These are phyloP conservation scores for Echinarachnius parma DNA, from an alignment of 53 echinoderm and acorn worm genomes.

Conservation along the genomic window DNA sequence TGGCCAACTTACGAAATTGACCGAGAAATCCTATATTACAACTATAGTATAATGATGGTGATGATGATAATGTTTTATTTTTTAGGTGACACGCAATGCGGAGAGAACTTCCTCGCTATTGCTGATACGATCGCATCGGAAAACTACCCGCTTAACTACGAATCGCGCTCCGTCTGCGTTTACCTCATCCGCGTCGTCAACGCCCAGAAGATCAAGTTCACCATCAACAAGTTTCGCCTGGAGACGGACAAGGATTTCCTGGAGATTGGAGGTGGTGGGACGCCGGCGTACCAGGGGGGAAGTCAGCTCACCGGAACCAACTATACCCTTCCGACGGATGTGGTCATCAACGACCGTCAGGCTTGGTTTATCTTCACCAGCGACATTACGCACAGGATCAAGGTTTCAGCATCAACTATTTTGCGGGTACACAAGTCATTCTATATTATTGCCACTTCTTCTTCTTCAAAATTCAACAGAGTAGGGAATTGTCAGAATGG, in stretches of 20 bases:
- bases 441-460: too few relatives aligned
- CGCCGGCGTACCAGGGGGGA: constrained; percentile 33
- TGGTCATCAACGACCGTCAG: constrained; percentile 42
- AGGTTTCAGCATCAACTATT: too few relatives aligned
- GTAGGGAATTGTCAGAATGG: too few relatives aligned
- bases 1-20: too few relatives aligned
- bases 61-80: neutral
- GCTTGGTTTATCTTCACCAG: constrained; percentile 76
- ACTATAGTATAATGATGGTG: constrained; percentile 1
- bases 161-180: constrained; percentile 53
- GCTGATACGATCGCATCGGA: constrained; percentile 59
- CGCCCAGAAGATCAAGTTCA: constrained; percentile 71
- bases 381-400: too few relatives aligned
- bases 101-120: constrained; percentile 39
- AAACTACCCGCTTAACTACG: constrained; percentile 66
- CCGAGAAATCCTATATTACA: too few relatives aligned
- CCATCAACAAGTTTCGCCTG: constrained; percentile 51
- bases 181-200: constrained; percentile 77
- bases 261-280: constrained; percentile 51
- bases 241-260: constrained; percentile 75
- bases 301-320: constrained; percentile 56
- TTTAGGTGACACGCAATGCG: constrained; percentile 42
- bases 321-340: constrained; percentile 13
- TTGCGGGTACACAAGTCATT: too few relatives aligned
- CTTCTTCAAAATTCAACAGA: too few relatives aligned